Percentiles rank a stretch among this genome's conserved stretches.
phyloP scores from a whole-genome alignment of 2,113 vertebrate species.

The Ameiurus melas region DNA sequence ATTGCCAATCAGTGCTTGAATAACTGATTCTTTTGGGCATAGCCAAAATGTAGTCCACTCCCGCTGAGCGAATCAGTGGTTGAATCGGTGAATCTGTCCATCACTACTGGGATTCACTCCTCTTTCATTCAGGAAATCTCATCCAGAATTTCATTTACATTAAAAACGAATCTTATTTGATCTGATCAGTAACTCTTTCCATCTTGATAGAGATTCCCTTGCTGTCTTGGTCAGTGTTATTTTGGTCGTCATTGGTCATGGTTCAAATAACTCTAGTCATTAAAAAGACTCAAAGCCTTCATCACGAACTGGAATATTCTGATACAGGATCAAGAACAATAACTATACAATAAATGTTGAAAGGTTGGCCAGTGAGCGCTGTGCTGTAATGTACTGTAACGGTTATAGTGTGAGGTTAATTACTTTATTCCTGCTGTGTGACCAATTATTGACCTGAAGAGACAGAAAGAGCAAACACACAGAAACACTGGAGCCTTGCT shows the following conservation, averaged over 20 bases:
- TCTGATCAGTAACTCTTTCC: neutral
- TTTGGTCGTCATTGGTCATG: neutral
- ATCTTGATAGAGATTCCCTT: neutral
- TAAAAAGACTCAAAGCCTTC: neutral
- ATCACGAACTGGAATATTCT: neutral
- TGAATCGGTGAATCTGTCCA: neutral
- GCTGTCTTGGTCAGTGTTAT: neutral
- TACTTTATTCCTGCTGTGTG: neutral
- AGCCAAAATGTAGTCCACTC: neutral
- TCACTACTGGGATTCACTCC: neutral
- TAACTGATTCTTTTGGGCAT: neutral
- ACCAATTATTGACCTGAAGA: slow-evolving; percentile 6
- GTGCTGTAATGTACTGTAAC: neutral
- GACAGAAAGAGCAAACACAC: neutral
- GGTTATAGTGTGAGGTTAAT: neutral
- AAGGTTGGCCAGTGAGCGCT: neutral
- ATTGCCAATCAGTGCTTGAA: neutral
- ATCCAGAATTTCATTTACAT: neutral
- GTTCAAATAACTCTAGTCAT: neutral
- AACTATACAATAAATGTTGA: neutral
- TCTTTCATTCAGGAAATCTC: neutral
- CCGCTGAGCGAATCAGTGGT: neutral
- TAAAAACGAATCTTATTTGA: neutral
- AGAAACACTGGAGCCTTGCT: neutral
- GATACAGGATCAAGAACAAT: too few species aligned